Percentiles rank a stretch among this genome's conserved stretches.
phyloP scores from a whole-genome alignment of 2,888 invertebrate species.

The Epistrophe eligans region DNA sequence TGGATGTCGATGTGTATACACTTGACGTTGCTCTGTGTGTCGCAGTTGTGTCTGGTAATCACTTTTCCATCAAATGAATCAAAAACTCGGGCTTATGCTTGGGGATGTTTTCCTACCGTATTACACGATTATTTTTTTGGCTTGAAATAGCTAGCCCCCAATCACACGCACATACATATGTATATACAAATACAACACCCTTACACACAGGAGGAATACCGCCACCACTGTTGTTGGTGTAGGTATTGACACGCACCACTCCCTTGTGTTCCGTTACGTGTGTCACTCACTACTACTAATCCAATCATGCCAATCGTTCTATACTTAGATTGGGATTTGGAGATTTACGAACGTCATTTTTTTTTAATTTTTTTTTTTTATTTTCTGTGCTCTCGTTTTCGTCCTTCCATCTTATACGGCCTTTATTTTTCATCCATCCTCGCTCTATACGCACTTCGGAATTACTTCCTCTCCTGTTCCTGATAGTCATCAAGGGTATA shows the following conservation, averaged over 20 bases:
- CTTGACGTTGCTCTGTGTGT: conserved; percentile 56
- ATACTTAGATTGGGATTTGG: conserved; percentile 67
- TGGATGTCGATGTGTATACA: conserved; percentile 61
- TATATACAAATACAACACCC: conserved; percentile 2
- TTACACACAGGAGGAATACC: not conserved
- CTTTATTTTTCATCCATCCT: conserved; percentile 30
- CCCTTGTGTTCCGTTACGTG: conserved; percentile 40
- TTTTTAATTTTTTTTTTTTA: conserved; percentile 27
- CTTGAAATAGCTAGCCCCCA: conserved; percentile 28
- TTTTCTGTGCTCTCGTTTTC: conserved; percentile 14
- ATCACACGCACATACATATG: not conserved
- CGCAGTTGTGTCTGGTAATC: conserved; percentile 68
- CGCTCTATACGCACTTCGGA: conserved; percentile 47
- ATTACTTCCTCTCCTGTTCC: conserved; percentile 49
- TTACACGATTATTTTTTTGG: conserved; percentile 44
- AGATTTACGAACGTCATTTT: conserved; percentile 52
- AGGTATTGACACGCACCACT: conserved; percentile 53
- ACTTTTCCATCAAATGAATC: conserved; percentile 69
- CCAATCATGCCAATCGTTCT: conserved; percentile 66
- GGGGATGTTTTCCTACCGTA: conserved; percentile 54
- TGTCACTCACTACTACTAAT: conserved; percentile 63
- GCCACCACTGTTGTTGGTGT: conserved; percentile 6
- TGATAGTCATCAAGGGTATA: conserved; percentile 48
- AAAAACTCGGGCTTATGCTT: conserved; percentile 42
- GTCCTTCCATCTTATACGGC: not conserved